Evolutionary conservation across 2,113 vertebrate genomes (phyloP).

Genomic region (Danio rerio): DNA sequence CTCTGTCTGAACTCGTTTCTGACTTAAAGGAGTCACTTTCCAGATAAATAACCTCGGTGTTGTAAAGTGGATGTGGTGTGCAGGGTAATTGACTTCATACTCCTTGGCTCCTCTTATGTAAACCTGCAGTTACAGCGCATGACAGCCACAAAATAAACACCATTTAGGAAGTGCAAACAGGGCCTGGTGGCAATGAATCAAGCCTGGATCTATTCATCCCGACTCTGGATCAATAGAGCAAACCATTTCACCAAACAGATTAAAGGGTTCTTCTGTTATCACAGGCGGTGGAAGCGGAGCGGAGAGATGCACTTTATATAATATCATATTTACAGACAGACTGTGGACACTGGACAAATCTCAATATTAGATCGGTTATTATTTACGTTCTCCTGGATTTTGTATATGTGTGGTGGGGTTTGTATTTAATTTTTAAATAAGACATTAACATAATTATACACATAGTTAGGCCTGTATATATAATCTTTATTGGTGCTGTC

Average conservation of each 20-base stretch:
- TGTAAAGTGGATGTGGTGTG: conserved; percentile 11
- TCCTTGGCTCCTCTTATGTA: conserved; percentile 16
- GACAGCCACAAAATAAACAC: conserved; percentile 43
- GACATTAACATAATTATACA: no score
- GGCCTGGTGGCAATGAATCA: conserved; percentile 43
- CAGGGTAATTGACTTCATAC: conserved; percentile 36
- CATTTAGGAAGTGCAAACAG: conserved; percentile 42
- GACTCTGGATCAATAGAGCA: conserved; percentile 27
- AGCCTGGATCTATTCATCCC: conserved; percentile 33
- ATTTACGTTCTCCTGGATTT: no score
- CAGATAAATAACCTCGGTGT: conserved; percentile 35
- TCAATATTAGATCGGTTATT: not conserved
- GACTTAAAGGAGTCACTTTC: conserved; percentile 22
- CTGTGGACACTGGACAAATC: not conserved
- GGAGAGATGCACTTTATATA: conserved; percentile 8
- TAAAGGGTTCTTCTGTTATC: conserved; percentile 21
- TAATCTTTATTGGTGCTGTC: no score
- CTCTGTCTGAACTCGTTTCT: not conserved
- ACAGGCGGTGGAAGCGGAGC: not conserved
- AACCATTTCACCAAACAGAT: conserved; percentile 36
- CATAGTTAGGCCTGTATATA: no score
- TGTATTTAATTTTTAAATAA: no score
- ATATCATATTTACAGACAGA: conserved; percentile 23
- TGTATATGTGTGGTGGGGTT: no score
- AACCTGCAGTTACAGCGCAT: conserved; percentile 17